phyloP scores from a whole-genome alignment of 2,113 vertebrate genomes.

The Carollia perspicillata region DNA sequence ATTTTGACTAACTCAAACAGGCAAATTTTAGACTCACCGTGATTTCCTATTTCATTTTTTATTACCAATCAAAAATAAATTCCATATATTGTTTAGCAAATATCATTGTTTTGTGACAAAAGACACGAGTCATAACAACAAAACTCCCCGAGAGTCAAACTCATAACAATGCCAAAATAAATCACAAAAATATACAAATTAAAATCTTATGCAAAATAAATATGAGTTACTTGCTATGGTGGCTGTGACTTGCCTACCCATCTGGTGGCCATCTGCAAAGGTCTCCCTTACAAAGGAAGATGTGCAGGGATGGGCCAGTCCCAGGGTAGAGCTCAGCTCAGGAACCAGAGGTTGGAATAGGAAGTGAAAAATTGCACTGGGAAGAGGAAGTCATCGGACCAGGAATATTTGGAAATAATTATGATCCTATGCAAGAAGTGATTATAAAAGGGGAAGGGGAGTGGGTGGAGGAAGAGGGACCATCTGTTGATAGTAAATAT shows the following conservation, averaged over 20 bases:
- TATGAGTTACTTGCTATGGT: conserved; percentile 63
- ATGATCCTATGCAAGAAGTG: conserved; percentile 65
- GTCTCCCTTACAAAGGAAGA: conserved; percentile 38
- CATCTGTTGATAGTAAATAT: neutral
- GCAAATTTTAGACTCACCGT: neutral
- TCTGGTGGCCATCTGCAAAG: conserved; percentile 23
- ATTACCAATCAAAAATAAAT: conserved; percentile 81
- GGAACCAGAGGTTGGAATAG: conserved; percentile 50
- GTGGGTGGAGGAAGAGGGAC: neutral
- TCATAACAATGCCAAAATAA: conserved; percentile 78
- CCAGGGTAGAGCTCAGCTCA: conserved; percentile 62
- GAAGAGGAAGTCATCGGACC: conserved; percentile 66
- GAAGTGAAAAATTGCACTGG: conserved; percentile 65
- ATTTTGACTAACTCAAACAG: neutral
- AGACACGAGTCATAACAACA: conserved; percentile 78
- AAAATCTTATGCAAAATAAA: conserved; percentile 79
- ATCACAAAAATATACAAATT: conserved; percentile 80
- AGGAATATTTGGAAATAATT: conserved; percentile 65
- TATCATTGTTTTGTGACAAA: conserved; percentile 77
- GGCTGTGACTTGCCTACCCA: conserved; percentile 58
- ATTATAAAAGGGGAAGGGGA: conserved; percentile 17
- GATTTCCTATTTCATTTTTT: conserved; percentile 67
- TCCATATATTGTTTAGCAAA: conserved; percentile 78
- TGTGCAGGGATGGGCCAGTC: neutral
- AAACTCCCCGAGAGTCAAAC: conserved; percentile 80